Base-by-base conservation (phyloP, 2,797 vertebrate species). In the Ctenopoma multispine region DNA sequence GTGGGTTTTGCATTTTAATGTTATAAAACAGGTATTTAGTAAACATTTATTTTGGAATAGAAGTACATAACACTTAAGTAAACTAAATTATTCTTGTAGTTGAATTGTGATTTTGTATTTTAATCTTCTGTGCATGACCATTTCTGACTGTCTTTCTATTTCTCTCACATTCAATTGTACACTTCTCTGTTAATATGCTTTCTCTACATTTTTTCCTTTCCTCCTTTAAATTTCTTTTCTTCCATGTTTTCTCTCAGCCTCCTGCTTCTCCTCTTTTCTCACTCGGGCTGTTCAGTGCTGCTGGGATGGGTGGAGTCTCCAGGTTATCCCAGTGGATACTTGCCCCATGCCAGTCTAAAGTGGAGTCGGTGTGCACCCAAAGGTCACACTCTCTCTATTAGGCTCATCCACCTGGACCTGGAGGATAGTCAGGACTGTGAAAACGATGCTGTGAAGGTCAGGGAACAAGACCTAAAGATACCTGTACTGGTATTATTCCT, bases 401-500 rank as follows among this genome's bases (percentile, higher is more conserved):
- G 90, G 61, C 94, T 99, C 82, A 93, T 94, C 23, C 96, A 99
- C 75, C 69, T 98, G 87, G 96, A 99, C 80, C 84, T 99, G 5
- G 97, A 99, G 72, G 93, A 94, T 20, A 97, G 97, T 0, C 83
- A 92, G 21, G 67, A 94, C 81, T 98, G 97, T 3, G 90, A 94
- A 36, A 96, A 97, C 0, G 97, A 99, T 75, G 94, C 87, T 1
- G 83, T 99, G 72, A 93, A 96, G 96, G 97, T 98, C 90, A 60
- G 84, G 7, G 31, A 10, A 54, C 48, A 40, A 10, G 23, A 40
- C 7, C 12, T 29, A 0, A 47, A 53, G 49, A 7, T 10, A 11
- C 24, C 2, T 50, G 5, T 18, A 40, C 15, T 40, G 3, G 23
- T 48, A 12, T 53, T 31, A 31, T 29, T 21, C 10, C 31, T 15